phyloP scores from a whole-genome alignment of 2,113 vertebrate species.

The Microcebus lehilahytsara region DNA sequence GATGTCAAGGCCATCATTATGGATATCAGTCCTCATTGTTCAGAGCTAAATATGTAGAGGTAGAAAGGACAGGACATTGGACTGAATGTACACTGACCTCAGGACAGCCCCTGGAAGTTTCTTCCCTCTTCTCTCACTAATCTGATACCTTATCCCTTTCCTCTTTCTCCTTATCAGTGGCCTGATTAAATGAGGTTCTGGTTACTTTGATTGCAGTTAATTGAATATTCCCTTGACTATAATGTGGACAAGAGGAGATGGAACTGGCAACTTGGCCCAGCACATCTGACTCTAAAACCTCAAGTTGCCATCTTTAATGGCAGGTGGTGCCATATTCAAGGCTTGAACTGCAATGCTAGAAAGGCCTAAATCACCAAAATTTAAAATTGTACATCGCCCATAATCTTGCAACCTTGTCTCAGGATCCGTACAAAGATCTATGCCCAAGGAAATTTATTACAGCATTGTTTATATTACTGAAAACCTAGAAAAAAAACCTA shows the following conservation, averaged over 20 bases:
- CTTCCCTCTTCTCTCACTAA: constrained; percentile 1
- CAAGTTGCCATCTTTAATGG: constrained; percentile 7
- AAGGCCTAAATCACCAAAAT: neutral
- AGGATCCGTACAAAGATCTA: neutral
- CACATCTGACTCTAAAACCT: neutral
- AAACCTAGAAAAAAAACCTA: neutral
- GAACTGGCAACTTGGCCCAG: neutral
- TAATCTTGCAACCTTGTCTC: neutral
- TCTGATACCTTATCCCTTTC: constrained; percentile 26
- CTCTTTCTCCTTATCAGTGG: constrained; percentile 29
- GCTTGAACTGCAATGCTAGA: neutral
- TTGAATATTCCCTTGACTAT: constrained; percentile 10
- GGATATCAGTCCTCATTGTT: constrained; percentile 39
- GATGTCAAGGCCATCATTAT: constrained; percentile 44
- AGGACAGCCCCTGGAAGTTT: constrained; percentile 26
- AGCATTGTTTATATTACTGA: neutral
- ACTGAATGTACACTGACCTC: constrained; percentile 6
- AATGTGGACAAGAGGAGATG: neutral
- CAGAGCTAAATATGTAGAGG: constrained; percentile 5
- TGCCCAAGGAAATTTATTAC: neutral
- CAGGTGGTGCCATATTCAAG: neutral
- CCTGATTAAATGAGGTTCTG: constrained; percentile 30
- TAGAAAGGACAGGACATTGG: neutral
- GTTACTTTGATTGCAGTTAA: constrained; percentile 59
- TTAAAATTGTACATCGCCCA: neutral